Percentiles rank a stretch among this genome's conserved stretches.
phyloP scores from a whole-genome alignment of 2,113 vertebrate genomes.

The Passer montanus region DNA sequence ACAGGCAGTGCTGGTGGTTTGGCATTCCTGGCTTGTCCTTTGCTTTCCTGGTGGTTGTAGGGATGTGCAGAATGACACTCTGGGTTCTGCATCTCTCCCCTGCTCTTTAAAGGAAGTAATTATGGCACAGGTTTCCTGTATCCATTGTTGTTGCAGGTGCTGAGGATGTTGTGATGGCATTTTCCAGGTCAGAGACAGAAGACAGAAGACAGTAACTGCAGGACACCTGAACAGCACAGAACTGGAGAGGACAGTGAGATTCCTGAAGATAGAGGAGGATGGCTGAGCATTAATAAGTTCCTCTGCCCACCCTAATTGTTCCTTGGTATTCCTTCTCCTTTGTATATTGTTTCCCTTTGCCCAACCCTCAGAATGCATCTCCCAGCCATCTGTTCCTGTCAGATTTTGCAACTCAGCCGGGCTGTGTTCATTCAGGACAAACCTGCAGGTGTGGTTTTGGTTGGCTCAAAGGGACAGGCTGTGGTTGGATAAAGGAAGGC shows the following conservation, averaged over 20 bases:
- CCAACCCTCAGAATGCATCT: conserved; percentile 21
- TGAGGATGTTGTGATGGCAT: conserved; percentile 98
- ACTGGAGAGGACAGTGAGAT: conserved; percentile 55
- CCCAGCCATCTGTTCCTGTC: conserved; percentile 31
- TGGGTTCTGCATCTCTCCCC: neutral
- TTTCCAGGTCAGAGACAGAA: conserved; percentile 96
- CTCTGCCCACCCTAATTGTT: conserved; percentile 40
- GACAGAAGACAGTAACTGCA: conserved; percentile 91
- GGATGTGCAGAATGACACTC: neutral
- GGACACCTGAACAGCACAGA: conserved; percentile 29
- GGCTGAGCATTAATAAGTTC: conserved; percentile 57
- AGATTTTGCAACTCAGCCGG: conserved; percentile 1
- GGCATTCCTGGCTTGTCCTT: neutral
- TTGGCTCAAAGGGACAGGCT: conserved; percentile 67
- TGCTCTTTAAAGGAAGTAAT: neutral
- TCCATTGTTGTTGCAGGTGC: conserved; percentile 79
- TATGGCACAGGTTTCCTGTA: neutral
- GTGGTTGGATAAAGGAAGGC: conserved; percentile 73
- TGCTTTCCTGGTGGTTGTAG: neutral
- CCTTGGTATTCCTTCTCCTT: conserved; percentile 34
- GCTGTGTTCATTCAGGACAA: conserved; percentile 53
- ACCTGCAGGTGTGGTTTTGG: conserved; percentile 20
- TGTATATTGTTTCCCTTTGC: conserved; percentile 24
- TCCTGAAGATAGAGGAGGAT: conserved; percentile 46
- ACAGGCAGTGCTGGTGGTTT: neutral